Conservation (phyloP, 1,140 invertebrate genomes). For the Hydropsyche tenuis region DNA sequence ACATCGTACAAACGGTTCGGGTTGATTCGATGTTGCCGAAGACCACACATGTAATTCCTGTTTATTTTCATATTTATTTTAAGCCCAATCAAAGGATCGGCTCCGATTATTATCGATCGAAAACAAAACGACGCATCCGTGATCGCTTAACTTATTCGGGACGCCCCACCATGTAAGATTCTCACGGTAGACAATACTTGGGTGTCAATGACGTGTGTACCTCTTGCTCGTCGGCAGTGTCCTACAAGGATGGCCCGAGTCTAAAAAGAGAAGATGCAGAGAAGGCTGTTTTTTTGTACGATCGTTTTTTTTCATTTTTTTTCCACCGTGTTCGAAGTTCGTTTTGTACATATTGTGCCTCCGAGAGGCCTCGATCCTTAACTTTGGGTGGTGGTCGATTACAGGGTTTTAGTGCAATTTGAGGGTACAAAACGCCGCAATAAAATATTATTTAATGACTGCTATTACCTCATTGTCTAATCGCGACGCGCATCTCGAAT, state of each 20-base stretch:
- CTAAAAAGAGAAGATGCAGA: constrained; percentile 30
- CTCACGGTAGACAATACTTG: constrained; percentile 41
- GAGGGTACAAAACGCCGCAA: constrained; percentile 22
- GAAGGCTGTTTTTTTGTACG: constrained; percentile 4
- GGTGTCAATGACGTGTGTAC: constrained; percentile 40
- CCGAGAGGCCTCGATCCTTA: constrained; percentile 4
- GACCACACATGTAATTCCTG: constrained; percentile 14
- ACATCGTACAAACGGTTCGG: too few species aligned
- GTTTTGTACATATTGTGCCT: constrained; percentile 14
- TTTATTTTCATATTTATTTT: background rate
- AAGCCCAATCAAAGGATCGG: background rate
- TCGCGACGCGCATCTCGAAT: background rate
- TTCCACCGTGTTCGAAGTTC: constrained; percentile 10
- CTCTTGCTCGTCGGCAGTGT: constrained; percentile 33
- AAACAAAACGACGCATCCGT: constrained; percentile 1
- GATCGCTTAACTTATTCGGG: constrained; percentile 24
- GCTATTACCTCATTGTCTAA: constrained; percentile 11
- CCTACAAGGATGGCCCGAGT: constrained; percentile 31
- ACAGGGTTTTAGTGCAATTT: constrained; percentile 37
- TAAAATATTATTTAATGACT: constrained; percentile 35
- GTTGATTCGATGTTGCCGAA: too few species aligned
- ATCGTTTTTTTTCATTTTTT: constrained; percentile 20
- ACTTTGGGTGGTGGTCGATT: constrained; percentile 34
- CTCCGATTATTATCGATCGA: constrained; percentile 11
- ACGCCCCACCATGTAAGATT: constrained; percentile 20